Conservation (phyloP, 1,140 invertebrate genomes). For the Achroia grisella region DNA sequence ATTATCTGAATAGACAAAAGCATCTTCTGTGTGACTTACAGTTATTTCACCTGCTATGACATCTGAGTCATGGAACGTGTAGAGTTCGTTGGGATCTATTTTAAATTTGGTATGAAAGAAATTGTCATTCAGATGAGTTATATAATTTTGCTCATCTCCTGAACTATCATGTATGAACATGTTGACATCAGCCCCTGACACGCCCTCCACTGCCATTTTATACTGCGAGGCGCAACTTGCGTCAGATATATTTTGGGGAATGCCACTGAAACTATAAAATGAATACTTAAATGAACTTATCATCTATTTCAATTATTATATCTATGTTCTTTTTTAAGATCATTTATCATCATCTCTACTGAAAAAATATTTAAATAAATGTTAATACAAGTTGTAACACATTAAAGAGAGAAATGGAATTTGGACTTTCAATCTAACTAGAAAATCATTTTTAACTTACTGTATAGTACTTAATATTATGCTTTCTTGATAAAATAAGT, state of each 20-base stretch:
- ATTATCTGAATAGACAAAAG: constrained; percentile 48
- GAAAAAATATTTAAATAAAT: no score
- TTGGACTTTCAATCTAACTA: no score
- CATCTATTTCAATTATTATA: no score
- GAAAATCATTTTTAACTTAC: no score
- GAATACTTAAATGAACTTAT: no score
- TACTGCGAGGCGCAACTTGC: constrained; percentile 62
- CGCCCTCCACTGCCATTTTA: constrained; percentile 64
- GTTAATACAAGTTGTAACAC: no score
- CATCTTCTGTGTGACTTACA: constrained; percentile 61
- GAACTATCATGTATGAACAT: constrained; percentile 59
- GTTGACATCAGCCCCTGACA: constrained; percentile 55
- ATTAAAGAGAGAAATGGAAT: no score
- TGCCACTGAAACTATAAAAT: constrained; percentile 65
- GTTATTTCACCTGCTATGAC: constrained; percentile 64
- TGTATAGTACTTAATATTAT: no score
- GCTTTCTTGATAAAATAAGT: no score
- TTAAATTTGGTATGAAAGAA: constrained; percentile 66
- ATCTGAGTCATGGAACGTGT: constrained; percentile 68
- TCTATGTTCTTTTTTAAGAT: no score
- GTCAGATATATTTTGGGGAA: constrained; percentile 70
- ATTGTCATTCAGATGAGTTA: constrained; percentile 61
- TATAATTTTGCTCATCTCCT: constrained; percentile 55
- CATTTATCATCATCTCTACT: no score
- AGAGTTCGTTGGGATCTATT: constrained; percentile 66